These are phyloP conservation scores for Patella pellucida DNA, from an alignment of 2,888 invertebrate species.

Conservation along the genomic window DNA sequence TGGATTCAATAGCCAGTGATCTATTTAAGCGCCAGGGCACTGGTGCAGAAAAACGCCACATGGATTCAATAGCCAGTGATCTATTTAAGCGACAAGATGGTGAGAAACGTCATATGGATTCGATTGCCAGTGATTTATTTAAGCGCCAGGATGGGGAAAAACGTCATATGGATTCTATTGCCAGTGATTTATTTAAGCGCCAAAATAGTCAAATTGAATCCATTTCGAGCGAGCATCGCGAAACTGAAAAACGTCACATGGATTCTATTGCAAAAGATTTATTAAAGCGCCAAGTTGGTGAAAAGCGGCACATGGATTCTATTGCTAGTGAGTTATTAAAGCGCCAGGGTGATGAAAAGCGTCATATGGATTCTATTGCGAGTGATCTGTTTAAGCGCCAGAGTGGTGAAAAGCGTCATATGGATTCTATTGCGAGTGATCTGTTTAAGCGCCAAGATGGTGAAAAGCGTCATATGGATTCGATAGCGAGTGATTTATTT, in stretches of 20 bases:
- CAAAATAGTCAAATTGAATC: constrained; percentile 7
- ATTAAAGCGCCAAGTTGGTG: constrained; percentile 7
- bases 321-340: constrained; percentile 21
- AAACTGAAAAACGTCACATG: constrained; percentile 5
- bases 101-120: not conserved
- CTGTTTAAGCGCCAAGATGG: constrained; percentile 8
- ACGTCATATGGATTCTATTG: constrained; percentile 15
- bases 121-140: no score
- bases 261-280: constrained; percentile 16
- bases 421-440: constrained; percentile 22
- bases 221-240: not conserved
- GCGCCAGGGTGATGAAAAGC: constrained; percentile 1
- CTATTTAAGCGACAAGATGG: no score
- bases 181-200: constrained; percentile 10
- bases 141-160: no score
- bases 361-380: constrained; percentile 8
- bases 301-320: constrained; percentile 15
- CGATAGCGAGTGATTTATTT: constrained; percentile 20
- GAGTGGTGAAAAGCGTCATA: not conserved
- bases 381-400: constrained; percentile 14
- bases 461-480: constrained; percentile 18
- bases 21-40: no score
- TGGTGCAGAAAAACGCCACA: not conserved
- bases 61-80: no score
- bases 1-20: no score